phyloP scores from a whole-genome alignment of 2,797 vertebrate genomes.

The Pterois miles region DNA sequence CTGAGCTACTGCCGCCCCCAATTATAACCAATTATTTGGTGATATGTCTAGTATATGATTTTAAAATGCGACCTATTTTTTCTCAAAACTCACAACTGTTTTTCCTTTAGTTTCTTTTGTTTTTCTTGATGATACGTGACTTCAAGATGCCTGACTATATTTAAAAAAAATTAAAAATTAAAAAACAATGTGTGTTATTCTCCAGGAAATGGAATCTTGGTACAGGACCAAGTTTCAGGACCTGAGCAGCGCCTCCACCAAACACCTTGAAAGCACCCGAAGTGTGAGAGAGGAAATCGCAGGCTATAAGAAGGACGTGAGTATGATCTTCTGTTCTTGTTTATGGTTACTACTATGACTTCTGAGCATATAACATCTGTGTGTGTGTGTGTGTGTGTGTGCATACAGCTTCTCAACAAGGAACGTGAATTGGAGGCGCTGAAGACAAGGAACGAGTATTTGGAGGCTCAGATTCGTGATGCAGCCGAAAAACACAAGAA shows the following conservation, averaged over 20 bases:
- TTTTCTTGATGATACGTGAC: no score
- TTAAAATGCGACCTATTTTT: no score
- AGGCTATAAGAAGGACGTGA: conserved; percentile 84
- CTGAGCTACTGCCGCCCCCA: no score
- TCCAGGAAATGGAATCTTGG: conserved; percentile 84
- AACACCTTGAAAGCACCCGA: conserved; percentile 79
- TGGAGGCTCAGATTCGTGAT: conserved; percentile 77
- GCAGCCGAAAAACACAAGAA: conserved; percentile 66
- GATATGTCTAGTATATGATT: no score
- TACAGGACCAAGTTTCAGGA: conserved; percentile 87
- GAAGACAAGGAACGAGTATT: conserved; percentile 77
- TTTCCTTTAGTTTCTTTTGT: no score
- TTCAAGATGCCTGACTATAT: no score
- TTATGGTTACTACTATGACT: not conserved
- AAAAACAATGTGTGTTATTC: not conserved
- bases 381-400: conserved; percentile 23
- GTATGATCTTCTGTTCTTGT: conserved; percentile 22
- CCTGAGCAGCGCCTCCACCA: conserved; percentile 81
- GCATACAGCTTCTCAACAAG: conserved; percentile 79
- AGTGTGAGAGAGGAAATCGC: conserved; percentile 80
- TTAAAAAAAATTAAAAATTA: no score
- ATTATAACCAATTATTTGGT: no score
- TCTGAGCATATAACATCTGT: not conserved
- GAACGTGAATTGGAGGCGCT: conserved; percentile 77
- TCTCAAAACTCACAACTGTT: no score